These are phyloP conservation scores for Puma concolor DNA, from an alignment of 2,113 vertebrate species.

Conservation along the genomic window DNA sequence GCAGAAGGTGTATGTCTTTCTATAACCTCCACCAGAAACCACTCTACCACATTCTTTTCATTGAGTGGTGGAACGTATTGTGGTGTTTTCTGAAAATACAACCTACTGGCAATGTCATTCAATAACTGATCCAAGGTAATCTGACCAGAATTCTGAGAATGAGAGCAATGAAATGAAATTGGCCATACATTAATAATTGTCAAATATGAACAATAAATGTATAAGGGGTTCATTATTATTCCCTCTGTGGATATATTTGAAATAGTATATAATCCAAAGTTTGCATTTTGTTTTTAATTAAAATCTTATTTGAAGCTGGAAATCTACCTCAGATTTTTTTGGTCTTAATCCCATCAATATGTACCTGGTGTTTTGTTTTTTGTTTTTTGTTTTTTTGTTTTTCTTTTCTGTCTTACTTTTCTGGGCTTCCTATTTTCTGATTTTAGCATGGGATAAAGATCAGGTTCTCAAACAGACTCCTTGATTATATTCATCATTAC, in stretches of 20 bases:
- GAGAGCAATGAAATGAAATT: background rate
- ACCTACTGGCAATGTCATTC: background rate
- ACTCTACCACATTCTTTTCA: background rate
- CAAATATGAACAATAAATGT: background rate
- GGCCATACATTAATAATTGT: background rate
- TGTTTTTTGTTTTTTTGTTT: background rate
- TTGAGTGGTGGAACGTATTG: background rate
- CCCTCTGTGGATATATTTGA: background rate
- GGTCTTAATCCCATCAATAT: background rate
- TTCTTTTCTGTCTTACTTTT: background rate
- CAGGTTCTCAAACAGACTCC: background rate
- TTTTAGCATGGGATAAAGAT: background rate
- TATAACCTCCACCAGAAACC: background rate
- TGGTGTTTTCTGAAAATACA: conserved; percentile 4
- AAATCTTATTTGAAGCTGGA: background rate
- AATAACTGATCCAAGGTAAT: background rate
- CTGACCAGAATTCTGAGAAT: background rate
- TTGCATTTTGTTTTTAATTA: background rate
- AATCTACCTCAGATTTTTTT: background rate
- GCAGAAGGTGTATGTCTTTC: background rate
- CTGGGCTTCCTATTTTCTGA: background rate
- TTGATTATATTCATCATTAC: background rate
- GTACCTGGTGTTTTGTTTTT: background rate
- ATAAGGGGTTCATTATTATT: background rate
- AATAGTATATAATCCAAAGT: background rate